phyloP scores from a whole-genome alignment of 1,140 invertebrate species.

The Eurosta solidaginis region DNA sequence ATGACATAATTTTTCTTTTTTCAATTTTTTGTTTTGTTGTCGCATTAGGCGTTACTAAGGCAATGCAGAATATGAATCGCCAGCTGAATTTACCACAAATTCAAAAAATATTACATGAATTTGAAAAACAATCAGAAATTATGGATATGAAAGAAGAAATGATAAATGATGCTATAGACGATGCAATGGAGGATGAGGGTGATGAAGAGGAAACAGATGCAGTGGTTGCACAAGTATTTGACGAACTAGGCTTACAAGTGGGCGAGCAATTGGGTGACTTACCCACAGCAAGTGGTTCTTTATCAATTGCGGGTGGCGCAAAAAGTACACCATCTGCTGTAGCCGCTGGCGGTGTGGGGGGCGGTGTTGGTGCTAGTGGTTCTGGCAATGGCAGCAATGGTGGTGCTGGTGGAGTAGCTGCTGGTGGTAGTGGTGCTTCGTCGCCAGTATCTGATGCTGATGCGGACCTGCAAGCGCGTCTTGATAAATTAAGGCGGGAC shows the following conservation, averaged over 20 bases:
- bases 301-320: constrained; percentile 53
- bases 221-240: constrained; percentile 91
- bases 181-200: constrained; percentile 97
- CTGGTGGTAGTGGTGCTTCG: constrained; percentile 62
- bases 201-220: constrained; percentile 98
- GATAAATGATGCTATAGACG: constrained; percentile 99
- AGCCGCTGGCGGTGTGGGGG: constrained; percentile 63
- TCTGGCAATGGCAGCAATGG: constrained; percentile 64
- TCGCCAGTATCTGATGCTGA: constrained; percentile 81
- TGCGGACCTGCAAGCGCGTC: constrained; percentile 90
- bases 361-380: constrained; percentile 63
- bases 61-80: constrained; percentile 98
- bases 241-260: constrained; percentile 95
- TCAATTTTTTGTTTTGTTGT: background rate
- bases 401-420: constrained; percentile 60
- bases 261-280: constrained; percentile 85
- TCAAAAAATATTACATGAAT: constrained; percentile 98
- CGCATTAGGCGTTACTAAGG: constrained; percentile 82
- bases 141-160: constrained; percentile 99
- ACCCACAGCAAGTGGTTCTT: constrained; percentile 64
- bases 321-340: constrained; percentile 61
- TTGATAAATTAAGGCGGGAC: constrained; percentile 91
- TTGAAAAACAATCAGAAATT: constrained; percentile 99
- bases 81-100: constrained; percentile 98
- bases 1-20: constrained; percentile 17